A percentile compares a stretch with the other conserved stretches of the same genome.
Evolutionary conservation across 1,140 invertebrate genomes (phyloP).

Genomic region (Bombus terrestris): DNA sequence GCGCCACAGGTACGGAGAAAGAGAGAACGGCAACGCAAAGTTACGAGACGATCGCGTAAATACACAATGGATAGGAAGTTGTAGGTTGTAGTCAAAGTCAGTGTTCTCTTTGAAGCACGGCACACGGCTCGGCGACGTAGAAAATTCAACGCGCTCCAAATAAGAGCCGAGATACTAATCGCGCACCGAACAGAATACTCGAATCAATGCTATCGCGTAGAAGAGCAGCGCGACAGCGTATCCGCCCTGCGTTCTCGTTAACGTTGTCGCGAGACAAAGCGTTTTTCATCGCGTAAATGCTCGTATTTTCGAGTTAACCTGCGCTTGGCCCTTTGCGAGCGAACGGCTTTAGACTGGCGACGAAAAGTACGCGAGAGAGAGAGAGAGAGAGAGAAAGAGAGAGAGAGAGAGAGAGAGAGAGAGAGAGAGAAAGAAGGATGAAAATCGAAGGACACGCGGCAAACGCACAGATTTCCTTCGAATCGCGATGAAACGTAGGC

Average conservation of each 20-base stretch:
- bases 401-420: neutral
- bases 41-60: constrained; percentile 25
- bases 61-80: constrained; percentile 23
- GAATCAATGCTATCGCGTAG: constrained; percentile 27
- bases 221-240: neutral
- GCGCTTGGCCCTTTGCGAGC: neutral
- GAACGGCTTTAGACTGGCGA: neutral
- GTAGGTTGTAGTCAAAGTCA: constrained; percentile 19
- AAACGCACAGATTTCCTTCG: neutral
- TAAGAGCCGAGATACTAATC: constrained; percentile 23
- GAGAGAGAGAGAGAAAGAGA: neutral
- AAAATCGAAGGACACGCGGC: neutral
- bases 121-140: neutral
- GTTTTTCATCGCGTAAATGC: neutral
- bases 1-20: neutral
- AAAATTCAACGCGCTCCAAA: constrained; percentile 17
- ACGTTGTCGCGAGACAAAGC: neutral
- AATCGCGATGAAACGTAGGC: constrained; percentile 37
- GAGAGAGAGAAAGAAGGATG: neutral
- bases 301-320: neutral
- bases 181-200: neutral
- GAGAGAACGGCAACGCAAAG: neutral
- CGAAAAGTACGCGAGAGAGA: neutral
- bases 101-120: neutral
- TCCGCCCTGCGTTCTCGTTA: neutral